Evolutionary conservation across 2,888 invertebrate genomes (phyloP), one percentile per base, ranked within the genome.

Genomic region (Hydroisotoma schaefferi): DNA sequence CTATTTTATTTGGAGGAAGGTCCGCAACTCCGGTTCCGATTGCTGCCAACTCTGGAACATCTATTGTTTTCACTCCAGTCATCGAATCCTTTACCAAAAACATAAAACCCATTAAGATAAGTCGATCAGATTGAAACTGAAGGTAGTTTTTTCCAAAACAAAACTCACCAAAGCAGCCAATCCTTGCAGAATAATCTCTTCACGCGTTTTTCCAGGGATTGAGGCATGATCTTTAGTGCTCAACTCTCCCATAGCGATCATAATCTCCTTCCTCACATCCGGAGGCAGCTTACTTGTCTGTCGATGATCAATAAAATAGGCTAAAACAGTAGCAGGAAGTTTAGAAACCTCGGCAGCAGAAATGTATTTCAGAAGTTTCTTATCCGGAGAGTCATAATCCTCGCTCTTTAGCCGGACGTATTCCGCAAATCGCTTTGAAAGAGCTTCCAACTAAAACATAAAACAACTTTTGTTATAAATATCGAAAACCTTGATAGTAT

Each of bases 211-310:
- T 27, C 59, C 57, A 10, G 71, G 71, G 54, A 71, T 68, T 3
- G 59, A 23, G 1, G 69, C 69, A 54, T 67, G 64, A 44, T 71
- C 71, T 48, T 71, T 71, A 15, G 69, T 64, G n/a, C 64, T 62
- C 2, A 71, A 54, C 38, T 69, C 69, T n/a, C 71, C 71, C 59
- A 71, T 47, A 4, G 71, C 71, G 56, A 71, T 68, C 68, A 71
- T 64, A 37, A 69, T 69, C 63, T 71, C 71, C 44, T 69, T 69
- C 23, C 65, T 53, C 2, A 68, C 71, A 12, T 63, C 64, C 12
- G 61, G 61, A 1, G 71, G 66, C 27, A 71, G 49, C 47, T 68
- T 71, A 22, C 54, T 55, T 2, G 68, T 69, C 47, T 69, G 67
- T 28, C 61, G 57, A 1, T 55, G 57, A 40, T 71, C 71, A 46